These are phyloP conservation scores for Poecilobothrus nobilitatus DNA, from an alignment of 2,888 invertebrate species.

Conservation along the genomic window DNA sequence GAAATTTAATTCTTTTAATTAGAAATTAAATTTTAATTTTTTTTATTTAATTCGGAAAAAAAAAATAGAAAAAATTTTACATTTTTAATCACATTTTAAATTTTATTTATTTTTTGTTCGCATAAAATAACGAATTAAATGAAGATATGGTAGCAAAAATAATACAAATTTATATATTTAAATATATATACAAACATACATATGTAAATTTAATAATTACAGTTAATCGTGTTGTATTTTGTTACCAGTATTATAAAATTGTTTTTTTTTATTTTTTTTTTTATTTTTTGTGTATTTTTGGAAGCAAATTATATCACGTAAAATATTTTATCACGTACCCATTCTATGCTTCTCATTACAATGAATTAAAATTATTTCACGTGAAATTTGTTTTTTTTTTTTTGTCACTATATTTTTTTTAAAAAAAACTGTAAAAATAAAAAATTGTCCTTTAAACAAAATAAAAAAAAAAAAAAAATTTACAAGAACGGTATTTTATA, in stretches of 20 bases:
- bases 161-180: no score
- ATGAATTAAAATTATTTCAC: not conserved
- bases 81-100: no score
- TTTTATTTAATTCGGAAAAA: no score
- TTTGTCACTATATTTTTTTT: not conserved
- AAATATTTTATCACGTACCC: conserved; percentile 3
- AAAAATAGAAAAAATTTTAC: no score
- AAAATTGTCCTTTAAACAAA: not conserved
- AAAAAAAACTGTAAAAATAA: not conserved
- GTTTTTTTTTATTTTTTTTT: no score
- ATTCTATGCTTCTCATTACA: not conserved
- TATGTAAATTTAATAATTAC: no score
- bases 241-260: not conserved
- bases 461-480: not conserved
- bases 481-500: not conserved
- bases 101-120: no score
- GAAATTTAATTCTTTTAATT: no score
- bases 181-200: no score
- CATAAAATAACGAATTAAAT: no score
- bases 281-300: not conserved
- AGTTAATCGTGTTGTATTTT: not conserved
- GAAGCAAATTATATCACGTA: not conserved
- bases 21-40: no score
- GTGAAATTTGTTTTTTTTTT: not conserved
- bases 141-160: no score